phyloP scores from a whole-genome alignment of 1,140 invertebrate species.

The Drosophila sp. region DNA sequence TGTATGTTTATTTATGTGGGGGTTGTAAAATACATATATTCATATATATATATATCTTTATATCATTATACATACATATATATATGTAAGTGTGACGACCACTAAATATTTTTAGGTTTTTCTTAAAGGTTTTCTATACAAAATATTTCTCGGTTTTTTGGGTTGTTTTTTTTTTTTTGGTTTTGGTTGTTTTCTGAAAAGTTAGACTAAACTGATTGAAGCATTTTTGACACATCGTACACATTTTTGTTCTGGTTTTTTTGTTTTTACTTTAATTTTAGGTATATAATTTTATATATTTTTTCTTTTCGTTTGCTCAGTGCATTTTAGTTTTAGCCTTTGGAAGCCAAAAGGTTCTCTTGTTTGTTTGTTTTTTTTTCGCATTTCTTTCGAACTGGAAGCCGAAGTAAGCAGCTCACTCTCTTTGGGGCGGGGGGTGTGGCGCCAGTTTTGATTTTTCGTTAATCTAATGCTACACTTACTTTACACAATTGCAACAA shows the following conservation, averaged over 20 bases:
- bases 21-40: slow-evolving; percentile 67
- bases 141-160: slow-evolving; percentile 62
- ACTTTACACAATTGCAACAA: slow-evolving; percentile 33
- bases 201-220: slow-evolving; percentile 75
- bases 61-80: slow-evolving; percentile 21
- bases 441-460: slow-evolving; percentile 23
- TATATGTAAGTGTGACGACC: slow-evolving; percentile 41
- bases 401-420: slow-evolving; percentile 4
- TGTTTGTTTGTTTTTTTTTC: not conserved
- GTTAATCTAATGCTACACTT: slow-evolving; percentile 1
- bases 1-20: not conserved
- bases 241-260: slow-evolving; percentile 55
- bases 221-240: slow-evolving; percentile 79
- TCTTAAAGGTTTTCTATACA: slow-evolving; percentile 71
- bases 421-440: slow-evolving; percentile 4
- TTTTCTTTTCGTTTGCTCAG: slow-evolving; percentile 51
- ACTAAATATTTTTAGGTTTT: slow-evolving; percentile 42
- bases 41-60: slow-evolving; percentile 48
- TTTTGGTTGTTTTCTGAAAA: slow-evolving; percentile 55
- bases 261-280: slow-evolving; percentile 22
- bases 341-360: slow-evolving; percentile 63
- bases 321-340: slow-evolving; percentile 46
- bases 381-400: not conserved
- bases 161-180: slow-evolving; percentile 38
- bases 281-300: slow-evolving; percentile 33